Evolutionary conservation across 2,113 vertebrate species (phyloP).

Genomic region (Morone saxatilis): DNA sequence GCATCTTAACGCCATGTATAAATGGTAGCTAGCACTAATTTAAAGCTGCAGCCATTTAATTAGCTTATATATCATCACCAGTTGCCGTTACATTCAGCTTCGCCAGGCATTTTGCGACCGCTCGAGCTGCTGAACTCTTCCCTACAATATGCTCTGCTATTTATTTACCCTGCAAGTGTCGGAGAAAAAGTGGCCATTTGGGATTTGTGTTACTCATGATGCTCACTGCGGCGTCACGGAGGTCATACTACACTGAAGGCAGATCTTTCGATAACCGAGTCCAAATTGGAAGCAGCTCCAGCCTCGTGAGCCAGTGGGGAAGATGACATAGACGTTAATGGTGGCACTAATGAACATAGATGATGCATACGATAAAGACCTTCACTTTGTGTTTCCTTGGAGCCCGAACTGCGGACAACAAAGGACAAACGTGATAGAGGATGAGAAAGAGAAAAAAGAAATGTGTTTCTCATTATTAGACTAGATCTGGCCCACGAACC

Average conservation of each 20-base stretch:
- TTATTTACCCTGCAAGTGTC: slow-evolving; percentile 22
- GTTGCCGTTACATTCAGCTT: background rate
- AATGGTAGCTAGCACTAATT: background rate
- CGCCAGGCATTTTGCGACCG: background rate
- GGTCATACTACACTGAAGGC: slow-evolving; percentile 38
- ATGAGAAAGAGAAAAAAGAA: slow-evolving; percentile 31
- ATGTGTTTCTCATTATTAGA: slow-evolving; percentile 28
- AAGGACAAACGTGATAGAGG: slow-evolving; percentile 45
- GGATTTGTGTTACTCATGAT: slow-evolving; percentile 15
- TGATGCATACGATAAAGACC: slow-evolving; percentile 55
- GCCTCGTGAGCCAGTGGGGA: slow-evolving; percentile 34
- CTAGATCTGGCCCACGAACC: slow-evolving; percentile 15
- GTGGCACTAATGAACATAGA: slow-evolving; percentile 79
- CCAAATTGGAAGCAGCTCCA: slow-evolving; percentile 49
- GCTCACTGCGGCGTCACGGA: slow-evolving; percentile 1
- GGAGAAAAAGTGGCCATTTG: slow-evolving; percentile 15
- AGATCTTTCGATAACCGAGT: slow-evolving; percentile 31
- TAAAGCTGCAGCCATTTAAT: background rate
- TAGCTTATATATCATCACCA: background rate
- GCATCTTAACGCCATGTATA: background rate
- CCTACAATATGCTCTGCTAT: background rate
- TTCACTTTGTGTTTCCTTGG: slow-evolving; percentile 55
- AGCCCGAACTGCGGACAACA: slow-evolving; percentile 27
- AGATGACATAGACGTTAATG: slow-evolving; percentile 60
- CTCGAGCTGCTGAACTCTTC: background rate